phyloP scores from a whole-genome alignment of 2,113 vertebrate genomes.

The Xenopus tropicalis region UCB_Xtro_10.0 CM004451.2:23043001-23043500 shows the following conservation, averaged over 20 bases:
- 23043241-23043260: background rate
- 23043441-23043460: no score
- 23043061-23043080: background rate
- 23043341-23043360: background rate
- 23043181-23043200: background rate
- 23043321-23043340: slow-evolving; percentile 23
- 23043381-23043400: no score
- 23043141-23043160: background rate
- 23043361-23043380: no score
- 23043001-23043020: background rate
- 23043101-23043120: background rate
- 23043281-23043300: slow-evolving; percentile 2
- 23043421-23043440: no score
- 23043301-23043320: slow-evolving; percentile 16
- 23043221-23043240: slow-evolving; percentile 8
- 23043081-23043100: background rate
- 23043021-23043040: no score
- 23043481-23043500: no score
- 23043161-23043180: background rate
- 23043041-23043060: no score
- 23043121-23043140: background rate
- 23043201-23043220: slow-evolving; percentile 10
- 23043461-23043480: no score
- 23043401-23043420: no score
- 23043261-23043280: background rate